A percentile compares a stretch with the other conserved stretches of the same genome.
Conservation (phyloP, 1,140 invertebrate species). For the Brachionus manjavacas region DNA sequence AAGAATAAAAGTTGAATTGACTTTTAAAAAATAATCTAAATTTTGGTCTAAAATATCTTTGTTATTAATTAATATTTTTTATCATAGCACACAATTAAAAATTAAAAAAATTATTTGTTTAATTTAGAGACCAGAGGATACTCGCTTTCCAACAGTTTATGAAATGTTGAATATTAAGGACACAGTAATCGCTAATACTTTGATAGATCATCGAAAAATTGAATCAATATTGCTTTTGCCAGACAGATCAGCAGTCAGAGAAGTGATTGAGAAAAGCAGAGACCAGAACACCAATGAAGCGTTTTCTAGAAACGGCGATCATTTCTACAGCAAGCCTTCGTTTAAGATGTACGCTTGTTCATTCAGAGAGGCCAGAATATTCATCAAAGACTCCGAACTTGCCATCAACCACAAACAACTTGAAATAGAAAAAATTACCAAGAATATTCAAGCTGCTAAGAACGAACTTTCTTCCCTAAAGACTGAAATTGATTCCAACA, state of each 20-base stretch:
- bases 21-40: no score
- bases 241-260: constrained; percentile 48
- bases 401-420: constrained; percentile 47
- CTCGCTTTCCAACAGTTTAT: constrained; percentile 62
- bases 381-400: constrained; percentile 49
- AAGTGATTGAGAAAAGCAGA: constrained; percentile 52
- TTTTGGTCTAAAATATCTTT: no score
- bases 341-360: constrained; percentile 53
- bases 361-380: constrained; percentile 46
- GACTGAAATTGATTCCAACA: neutral
- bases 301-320: constrained; percentile 52
- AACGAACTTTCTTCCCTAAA: neutral
- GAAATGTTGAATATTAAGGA: constrained; percentile 69
- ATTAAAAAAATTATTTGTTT: neutral
- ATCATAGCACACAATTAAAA: neutral
- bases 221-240: constrained; percentile 54
- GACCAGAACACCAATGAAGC: constrained; percentile 50
- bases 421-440: constrained; percentile 43
- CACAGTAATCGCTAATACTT: constrained; percentile 72
- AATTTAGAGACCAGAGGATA: constrained; percentile 44
- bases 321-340: constrained; percentile 49
- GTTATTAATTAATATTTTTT: no score
- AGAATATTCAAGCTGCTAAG: neutral
- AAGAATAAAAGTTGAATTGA: no score
- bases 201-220: constrained; percentile 69